Evolutionary conservation across 1,140 invertebrate genomes (phyloP), one percentile per base, ranked within the genome.

Genomic region (Platyscapa corneri): DNA sequence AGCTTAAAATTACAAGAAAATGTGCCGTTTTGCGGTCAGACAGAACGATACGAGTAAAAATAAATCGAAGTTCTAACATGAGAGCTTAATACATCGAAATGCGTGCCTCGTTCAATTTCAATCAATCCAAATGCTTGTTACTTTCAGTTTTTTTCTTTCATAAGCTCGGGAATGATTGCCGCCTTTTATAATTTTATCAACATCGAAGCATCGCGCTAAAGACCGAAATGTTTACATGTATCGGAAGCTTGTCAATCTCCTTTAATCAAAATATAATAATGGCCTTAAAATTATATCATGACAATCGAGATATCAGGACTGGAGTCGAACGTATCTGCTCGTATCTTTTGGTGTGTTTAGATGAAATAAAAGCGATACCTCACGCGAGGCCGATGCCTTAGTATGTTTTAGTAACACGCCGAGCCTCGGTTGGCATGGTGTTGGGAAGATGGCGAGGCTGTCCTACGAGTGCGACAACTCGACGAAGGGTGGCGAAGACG

Each of bases 381-480:
- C 3, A 27, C 23, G 23, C 23, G 3, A 27, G 53, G 23, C 27
- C 56, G 3, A 60, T 20, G 12, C 12, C 10, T 23, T 0, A 37
- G 20, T 37, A 37, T 70, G 34, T 70, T 70, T 20, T 23, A 70
- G 67, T 18, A 20, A 70, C 32, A 16, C 5, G 1, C 8, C 67
- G 1, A 32, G 16, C 5, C 30, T 3, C 3, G 14, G 30, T 34
- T 37, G 67, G 32, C 12, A 75, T 82, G 81, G 46, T 82, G 23
- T 60, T 65, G 75, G 46, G 60, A 81, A 32, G 27, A 77, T 53
- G 90, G 88, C 90, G 23, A 88, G 88, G 30, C 70, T 90, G 18
- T 88, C 88, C 42, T 90, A 89, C 85, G 89, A 91, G 78, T 91
- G 90, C 77, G 89, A 88, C 82, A 83, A 86, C 5, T 84, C 87